Evolutionary conservation across 2,888 invertebrate genomes (phyloP).

Genomic region (Pammene fasciana): DNA sequence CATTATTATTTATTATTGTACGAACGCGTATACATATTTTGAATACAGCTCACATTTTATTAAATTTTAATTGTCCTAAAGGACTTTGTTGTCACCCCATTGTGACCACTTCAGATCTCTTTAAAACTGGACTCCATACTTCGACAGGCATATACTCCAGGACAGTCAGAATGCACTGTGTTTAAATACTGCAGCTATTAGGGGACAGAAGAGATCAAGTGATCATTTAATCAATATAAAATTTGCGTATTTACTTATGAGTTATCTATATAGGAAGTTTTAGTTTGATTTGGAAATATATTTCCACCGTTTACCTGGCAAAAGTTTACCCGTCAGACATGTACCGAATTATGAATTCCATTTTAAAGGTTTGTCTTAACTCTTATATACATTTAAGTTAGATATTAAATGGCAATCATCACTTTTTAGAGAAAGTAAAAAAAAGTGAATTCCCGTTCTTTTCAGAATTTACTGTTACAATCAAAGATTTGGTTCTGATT

Average conservation of each 20-base stretch:
- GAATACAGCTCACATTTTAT: conserved; percentile 71
- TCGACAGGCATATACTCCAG: neutral
- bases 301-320: no score
- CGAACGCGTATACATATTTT: conserved; percentile 82
- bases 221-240: no score
- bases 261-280: no score
- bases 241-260: no score
- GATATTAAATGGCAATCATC: neutral
- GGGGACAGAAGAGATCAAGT: no score
- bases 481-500: neutral
- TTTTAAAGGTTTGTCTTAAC: neutral
- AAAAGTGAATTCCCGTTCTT: neutral
- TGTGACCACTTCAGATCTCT: conserved; percentile 21
- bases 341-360: neutral
- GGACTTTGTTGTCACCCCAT: conserved; percentile 40
- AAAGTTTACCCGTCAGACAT: neutral
- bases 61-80: conserved; percentile 39
- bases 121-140: neutral
- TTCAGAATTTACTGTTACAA: neutral
- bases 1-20: conserved; percentile 78
- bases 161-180: no score
- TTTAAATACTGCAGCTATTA: no score
- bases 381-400: conserved; percentile 4
- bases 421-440: neutral
- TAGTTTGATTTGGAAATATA: no score